These are phyloP conservation scores for Nomada ferruginata DNA, from an alignment of 2,888 invertebrate species.

Conservation along the genomic window DNA sequence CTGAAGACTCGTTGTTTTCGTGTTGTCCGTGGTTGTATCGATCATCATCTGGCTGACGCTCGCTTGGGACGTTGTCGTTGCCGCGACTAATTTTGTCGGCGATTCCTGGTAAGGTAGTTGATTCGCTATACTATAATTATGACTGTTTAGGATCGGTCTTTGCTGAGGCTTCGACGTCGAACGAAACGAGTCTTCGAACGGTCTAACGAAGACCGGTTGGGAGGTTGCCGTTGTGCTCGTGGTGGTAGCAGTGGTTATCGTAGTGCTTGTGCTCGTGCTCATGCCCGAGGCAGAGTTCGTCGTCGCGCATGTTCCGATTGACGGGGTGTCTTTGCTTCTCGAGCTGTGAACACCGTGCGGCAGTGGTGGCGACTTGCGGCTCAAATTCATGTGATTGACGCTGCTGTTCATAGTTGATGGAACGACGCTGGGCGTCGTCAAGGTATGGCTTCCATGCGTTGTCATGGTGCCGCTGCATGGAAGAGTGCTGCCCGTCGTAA, in stretches of 20 bases:
- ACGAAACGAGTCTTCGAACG: constrained; percentile 82
- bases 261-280: constrained; percentile 36
- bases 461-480: constrained; percentile 84
- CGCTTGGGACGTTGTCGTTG: constrained; percentile 46
- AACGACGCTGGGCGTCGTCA: constrained; percentile 66
- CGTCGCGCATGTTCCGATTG: constrained; percentile 49
- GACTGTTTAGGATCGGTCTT: constrained; percentile 74
- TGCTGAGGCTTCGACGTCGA: constrained; percentile 78
- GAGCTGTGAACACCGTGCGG: constrained; percentile 62
- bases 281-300: constrained; percentile 25
- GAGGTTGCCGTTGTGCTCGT: constrained; percentile 54
- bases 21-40: constrained; percentile 57
- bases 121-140: constrained; percentile 75
- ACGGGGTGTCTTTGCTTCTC: constrained; percentile 69
- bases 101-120: constrained; percentile 76
- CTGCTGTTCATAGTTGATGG: constrained; percentile 63
- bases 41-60: constrained; percentile 43
- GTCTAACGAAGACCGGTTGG: constrained; percentile 81
- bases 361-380: constrained; percentile 72
- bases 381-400: constrained; percentile 64
- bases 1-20: constrained; percentile 61
- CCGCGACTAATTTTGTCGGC: constrained; percentile 62
- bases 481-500: constrained; percentile 83
- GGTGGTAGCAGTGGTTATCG: constrained; percentile 49
- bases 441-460: constrained; percentile 74